phyloP scores from a whole-genome alignment of 2,888 invertebrate genomes.

The Microchrysa polita region DNA sequence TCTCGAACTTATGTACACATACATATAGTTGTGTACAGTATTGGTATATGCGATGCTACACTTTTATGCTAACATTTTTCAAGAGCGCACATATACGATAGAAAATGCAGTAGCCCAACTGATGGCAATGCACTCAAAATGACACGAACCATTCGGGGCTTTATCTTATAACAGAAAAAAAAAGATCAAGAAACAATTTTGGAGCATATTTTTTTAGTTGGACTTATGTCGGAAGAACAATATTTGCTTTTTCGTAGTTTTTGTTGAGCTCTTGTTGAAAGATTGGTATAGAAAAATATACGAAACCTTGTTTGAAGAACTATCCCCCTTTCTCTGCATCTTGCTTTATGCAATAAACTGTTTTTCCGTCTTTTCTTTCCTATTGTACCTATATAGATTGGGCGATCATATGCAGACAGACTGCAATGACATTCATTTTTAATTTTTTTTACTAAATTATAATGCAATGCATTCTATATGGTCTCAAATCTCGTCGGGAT shows the following conservation, averaged over 20 bases:
- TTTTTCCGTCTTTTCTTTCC: background rate
- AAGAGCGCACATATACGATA: background rate
- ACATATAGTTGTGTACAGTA: background rate
- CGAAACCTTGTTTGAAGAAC: background rate
- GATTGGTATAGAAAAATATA: background rate
- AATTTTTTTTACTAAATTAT: too few relatives aligned
- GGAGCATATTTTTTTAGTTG: slow-evolving; percentile 28
- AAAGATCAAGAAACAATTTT: slow-evolving; percentile 14
- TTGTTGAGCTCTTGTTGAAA: slow-evolving; percentile 11
- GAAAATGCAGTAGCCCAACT: slow-evolving; percentile 16
- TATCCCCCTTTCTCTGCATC: background rate
- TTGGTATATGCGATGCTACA: too few relatives aligned
- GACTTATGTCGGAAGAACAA: slow-evolving; percentile 34
- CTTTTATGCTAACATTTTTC: slow-evolving; percentile 16
- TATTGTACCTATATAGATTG: too few relatives aligned
- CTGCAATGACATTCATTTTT: background rate
- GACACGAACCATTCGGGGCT: slow-evolving; percentile 18
- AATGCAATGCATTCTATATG: too few relatives aligned
- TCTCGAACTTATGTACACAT: background rate
- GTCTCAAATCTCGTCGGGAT: too few relatives aligned
- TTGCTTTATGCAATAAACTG: background rate
- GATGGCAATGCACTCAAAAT: slow-evolving; percentile 1
- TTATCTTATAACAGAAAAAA: slow-evolving; percentile 3
- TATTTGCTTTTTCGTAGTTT: slow-evolving; percentile 32
- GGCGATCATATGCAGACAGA: background rate